Evolutionary conservation across 2,888 invertebrate species (phyloP).

Genomic region (Drosophila kuntzei): DNA sequence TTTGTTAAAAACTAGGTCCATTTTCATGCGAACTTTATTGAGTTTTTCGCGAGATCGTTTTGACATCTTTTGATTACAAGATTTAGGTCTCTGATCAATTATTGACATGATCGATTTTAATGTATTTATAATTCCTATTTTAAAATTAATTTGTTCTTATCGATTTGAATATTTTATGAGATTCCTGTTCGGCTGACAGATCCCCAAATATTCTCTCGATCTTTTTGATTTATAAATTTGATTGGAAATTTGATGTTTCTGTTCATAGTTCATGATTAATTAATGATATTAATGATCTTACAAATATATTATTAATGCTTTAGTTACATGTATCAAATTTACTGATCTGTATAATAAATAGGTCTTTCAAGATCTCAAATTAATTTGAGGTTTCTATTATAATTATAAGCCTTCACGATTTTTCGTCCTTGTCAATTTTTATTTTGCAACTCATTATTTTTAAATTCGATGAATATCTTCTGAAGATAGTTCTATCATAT

Average conservation of each 20-base stretch:
- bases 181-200: background rate
- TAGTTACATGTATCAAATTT: background rate
- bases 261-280: too few relatives aligned
- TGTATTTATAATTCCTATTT: background rate
- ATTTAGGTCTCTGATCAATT: background rate
- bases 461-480: too few relatives aligned
- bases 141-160: background rate
- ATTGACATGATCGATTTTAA: background rate
- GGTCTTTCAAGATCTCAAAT: too few relatives aligned
- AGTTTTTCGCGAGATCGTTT: background rate
- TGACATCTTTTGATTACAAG: background rate
- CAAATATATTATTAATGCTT: background rate
- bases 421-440: background rate
- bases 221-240: background rate
- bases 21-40: slow-evolving; percentile 1
- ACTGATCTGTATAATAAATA: background rate
- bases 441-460: too few relatives aligned
- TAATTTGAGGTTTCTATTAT: background rate
- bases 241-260: background rate
- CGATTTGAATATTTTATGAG: background rate
- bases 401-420: too few relatives aligned
- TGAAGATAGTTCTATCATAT: too few relatives aligned
- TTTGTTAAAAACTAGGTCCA: slow-evolving; percentile 3
- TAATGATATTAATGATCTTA: background rate
- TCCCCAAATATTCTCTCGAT: background rate